Conservation (phyloP, 2,888 invertebrate species). For the Nephrotoma appendiculata region DNA sequence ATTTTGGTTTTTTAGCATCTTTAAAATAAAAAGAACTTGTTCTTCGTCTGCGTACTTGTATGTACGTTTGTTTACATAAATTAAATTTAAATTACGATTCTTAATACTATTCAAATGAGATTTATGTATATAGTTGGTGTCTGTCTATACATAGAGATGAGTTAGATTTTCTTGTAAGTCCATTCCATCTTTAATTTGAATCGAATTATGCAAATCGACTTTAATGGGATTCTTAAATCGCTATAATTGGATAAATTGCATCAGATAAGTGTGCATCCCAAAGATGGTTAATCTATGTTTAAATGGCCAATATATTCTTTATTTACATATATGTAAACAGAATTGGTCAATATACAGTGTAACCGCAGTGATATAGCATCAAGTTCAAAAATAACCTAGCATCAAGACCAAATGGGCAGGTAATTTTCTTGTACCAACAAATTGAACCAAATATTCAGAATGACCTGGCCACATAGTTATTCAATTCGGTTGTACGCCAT, state of each 20-base stretch:
- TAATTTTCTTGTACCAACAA: too few relatives aligned
- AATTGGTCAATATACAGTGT: too few relatives aligned
- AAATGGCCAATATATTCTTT: not conserved
- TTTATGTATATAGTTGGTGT: not conserved
- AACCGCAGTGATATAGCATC: too few relatives aligned
- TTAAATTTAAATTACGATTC: not conserved
- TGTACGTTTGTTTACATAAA: not conserved
- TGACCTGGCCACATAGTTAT: too few relatives aligned
- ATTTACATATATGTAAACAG: not conserved
- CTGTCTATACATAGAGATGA: not conserved
- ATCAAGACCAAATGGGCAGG: too few relatives aligned
- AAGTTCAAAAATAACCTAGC: too few relatives aligned
- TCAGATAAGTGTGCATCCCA: not conserved
- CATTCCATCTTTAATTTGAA: not conserved
- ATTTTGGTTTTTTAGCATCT: not conserved
- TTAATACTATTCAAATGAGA: not conserved
- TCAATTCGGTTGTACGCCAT: too few relatives aligned
- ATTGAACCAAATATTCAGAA: too few relatives aligned
- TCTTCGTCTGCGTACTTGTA: not conserved
- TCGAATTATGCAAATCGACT: not conserved
- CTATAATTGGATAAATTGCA: not conserved
- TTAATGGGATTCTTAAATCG: not conserved
- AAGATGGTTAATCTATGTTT: not conserved
- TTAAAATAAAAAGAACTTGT: not conserved
- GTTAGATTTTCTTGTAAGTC: not conserved